A percentile compares a stretch with the other conserved stretches of the same genome.
phyloP scores from a whole-genome alignment of 1,140 invertebrate genomes.

The Cotesia vestalis region DNA sequence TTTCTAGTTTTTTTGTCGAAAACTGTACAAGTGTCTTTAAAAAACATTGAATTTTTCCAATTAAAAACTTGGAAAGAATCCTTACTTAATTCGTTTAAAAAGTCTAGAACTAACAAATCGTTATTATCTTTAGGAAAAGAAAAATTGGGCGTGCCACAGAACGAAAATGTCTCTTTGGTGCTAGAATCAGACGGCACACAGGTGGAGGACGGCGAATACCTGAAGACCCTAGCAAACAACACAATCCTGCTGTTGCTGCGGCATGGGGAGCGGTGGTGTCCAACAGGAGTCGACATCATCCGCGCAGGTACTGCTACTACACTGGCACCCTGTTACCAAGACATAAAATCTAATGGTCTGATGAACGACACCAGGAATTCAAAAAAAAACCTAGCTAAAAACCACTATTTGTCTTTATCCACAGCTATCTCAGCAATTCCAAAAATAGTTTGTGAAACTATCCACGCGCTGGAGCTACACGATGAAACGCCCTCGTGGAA shows the following conservation, averaged over 20 bases:
- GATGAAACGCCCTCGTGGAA: conserved; percentile 96
- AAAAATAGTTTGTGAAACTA: conserved; percentile 95
- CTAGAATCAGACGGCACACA: conserved; percentile 94
- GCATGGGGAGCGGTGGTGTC: conserved; percentile 90
- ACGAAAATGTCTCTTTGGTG: conserved; percentile 85
- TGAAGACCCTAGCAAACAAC: conserved; percentile 89
- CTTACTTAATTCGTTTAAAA: too few relatives aligned
- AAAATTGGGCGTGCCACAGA: conserved; percentile 85
- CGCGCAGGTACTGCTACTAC: conserved; percentile 76
- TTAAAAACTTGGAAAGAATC: too few relatives aligned
- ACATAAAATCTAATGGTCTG: background rate
- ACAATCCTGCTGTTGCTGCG: conserved; percentile 88
- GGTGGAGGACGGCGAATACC: conserved; percentile 94
- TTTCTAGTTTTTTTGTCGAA: conserved; percentile 37
- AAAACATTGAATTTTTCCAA: too few relatives aligned
- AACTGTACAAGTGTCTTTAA: too few relatives aligned
- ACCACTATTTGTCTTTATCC: conserved; percentile 43
- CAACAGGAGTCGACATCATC: conserved; percentile 89
- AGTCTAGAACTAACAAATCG: too few relatives aligned
- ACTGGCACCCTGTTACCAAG: background rate
- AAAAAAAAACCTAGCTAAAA: conserved; percentile 12
- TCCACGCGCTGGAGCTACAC: conserved; percentile 90
- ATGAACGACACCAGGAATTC: background rate
- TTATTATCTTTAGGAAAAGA: conserved; percentile 75
- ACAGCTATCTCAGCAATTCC: conserved; percentile 94